Evolutionary conservation across 2,888 invertebrate species (phyloP).

Genomic region (Endotricha flammealis): DNA sequence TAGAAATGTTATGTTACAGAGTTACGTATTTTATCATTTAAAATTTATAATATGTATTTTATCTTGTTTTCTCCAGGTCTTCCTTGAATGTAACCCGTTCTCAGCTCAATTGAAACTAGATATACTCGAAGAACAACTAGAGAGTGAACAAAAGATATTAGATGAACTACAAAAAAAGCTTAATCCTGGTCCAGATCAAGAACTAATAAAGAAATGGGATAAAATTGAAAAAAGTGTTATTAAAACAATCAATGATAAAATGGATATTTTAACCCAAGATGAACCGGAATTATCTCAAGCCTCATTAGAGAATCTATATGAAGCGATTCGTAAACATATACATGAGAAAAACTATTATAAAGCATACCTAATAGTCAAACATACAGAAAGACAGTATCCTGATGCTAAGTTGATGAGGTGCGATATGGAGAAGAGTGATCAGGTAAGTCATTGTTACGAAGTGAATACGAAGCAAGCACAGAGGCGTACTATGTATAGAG

Average conservation of each 20-base stretch:
- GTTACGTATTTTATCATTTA: too few relatives aligned
- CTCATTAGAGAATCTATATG: slow-evolving; percentile 61
- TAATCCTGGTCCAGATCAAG: slow-evolving; percentile 63
- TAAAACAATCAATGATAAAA: slow-evolving; percentile 65
- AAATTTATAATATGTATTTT: slow-evolving; percentile 4
- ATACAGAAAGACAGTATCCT: slow-evolving; percentile 66
- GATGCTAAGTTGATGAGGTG: slow-evolving; percentile 65
- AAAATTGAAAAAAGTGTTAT: slow-evolving; percentile 72
- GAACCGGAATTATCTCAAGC: slow-evolving; percentile 66
- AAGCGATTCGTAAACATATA: slow-evolving; percentile 60
- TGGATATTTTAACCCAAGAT: slow-evolving; percentile 65
- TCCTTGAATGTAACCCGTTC: slow-evolving; percentile 92
- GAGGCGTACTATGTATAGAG: too few relatives aligned
- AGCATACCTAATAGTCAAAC: slow-evolving; percentile 69
- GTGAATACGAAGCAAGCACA: too few relatives aligned
- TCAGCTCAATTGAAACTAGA: slow-evolving; percentile 82
- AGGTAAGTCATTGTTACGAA: slow-evolving; percentile 57
- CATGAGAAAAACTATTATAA: slow-evolving; percentile 70
- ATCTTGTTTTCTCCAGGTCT: slow-evolving; percentile 59
- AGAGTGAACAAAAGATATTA: slow-evolving; percentile 80
- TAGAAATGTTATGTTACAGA: too few relatives aligned
- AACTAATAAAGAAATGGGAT: slow-evolving; percentile 69
- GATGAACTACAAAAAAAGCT: slow-evolving; percentile 77
- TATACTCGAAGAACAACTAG: slow-evolving; percentile 78
- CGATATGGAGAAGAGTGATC: slow-evolving; percentile 68